Conservation (phyloP, 2,113 vertebrate genomes). For the Gyps fulvus region DNA sequence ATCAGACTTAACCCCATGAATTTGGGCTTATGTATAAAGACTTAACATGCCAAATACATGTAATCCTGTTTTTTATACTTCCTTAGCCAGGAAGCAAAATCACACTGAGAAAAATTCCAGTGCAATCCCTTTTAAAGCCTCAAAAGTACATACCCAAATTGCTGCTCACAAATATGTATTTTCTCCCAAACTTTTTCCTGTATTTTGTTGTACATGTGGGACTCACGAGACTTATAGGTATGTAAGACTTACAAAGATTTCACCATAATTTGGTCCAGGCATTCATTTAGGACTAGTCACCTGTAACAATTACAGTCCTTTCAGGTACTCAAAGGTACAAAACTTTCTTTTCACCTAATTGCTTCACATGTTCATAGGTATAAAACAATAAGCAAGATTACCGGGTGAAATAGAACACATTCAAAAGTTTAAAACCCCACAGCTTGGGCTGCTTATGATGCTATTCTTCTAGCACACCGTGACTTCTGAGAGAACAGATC, state of each 20-base stretch:
- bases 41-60: not conserved
- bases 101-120: not conserved
- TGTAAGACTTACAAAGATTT: not conserved
- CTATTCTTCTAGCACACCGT: not conserved
- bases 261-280: not conserved
- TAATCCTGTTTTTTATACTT: not conserved
- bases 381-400: not conserved
- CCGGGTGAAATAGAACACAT: not conserved
- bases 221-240: not conserved
- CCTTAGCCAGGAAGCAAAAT: not conserved
- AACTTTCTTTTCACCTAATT: not conserved
- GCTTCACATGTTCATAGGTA: not conserved
- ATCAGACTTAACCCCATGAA: not conserved
- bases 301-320: not conserved
- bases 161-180: not conserved
- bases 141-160: not conserved
- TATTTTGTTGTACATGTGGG: not conserved
- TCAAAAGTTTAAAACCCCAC: not conserved
- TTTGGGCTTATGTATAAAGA: not conserved
- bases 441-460: not conserved
- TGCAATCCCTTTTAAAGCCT: not conserved
- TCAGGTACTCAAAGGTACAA: not conserved
- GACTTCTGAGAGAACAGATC: not conserved
- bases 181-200: not conserved
- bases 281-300: not conserved